A percentile compares a stretch with the other conserved stretches of the same genome.
phyloP scores from a whole-genome alignment of 2,113 vertebrate species.

The Candoia aspera region DNA sequence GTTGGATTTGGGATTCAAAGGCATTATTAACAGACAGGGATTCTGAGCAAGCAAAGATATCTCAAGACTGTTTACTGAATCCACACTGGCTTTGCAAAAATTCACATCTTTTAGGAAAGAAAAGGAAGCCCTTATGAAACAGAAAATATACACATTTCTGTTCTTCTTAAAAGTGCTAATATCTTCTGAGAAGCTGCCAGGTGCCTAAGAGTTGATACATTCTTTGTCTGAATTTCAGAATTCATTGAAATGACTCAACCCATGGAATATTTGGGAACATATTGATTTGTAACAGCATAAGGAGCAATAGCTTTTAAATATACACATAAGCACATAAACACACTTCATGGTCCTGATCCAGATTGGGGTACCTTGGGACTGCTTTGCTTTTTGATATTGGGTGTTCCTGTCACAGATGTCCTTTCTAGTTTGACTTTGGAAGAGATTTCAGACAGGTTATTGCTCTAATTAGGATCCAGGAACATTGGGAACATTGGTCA shows the following conservation, averaged over 20 bases:
- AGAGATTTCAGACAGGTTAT: not conserved
- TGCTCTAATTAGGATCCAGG: not conserved
- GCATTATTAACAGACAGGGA: conserved; percentile 75
- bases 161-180: conserved; percentile 39
- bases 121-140: conserved; percentile 45
- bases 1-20: conserved; percentile 82
- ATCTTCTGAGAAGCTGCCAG: not conserved
- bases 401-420: not conserved
- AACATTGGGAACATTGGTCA: not conserved
- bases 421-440: not conserved
- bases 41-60: conserved; percentile 67
- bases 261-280: not conserved
- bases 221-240: conserved; percentile 8
- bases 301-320: not conserved
- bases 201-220: not conserved
- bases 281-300: not conserved
- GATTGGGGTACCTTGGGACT: not conserved
- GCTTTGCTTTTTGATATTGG: not conserved
- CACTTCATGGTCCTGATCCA: not conserved
- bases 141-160: conserved; percentile 32
- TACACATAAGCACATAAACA: not conserved
- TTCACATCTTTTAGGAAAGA: conserved; percentile 61
- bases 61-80: conserved; percentile 64
- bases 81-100: conserved; percentile 64
- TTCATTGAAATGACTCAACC: not conserved